Percentiles rank a stretch among this genome's conserved stretches.
Evolutionary conservation across 2,113 vertebrate species (phyloP).

Genomic region (Peromyscus polionotus): DNA sequence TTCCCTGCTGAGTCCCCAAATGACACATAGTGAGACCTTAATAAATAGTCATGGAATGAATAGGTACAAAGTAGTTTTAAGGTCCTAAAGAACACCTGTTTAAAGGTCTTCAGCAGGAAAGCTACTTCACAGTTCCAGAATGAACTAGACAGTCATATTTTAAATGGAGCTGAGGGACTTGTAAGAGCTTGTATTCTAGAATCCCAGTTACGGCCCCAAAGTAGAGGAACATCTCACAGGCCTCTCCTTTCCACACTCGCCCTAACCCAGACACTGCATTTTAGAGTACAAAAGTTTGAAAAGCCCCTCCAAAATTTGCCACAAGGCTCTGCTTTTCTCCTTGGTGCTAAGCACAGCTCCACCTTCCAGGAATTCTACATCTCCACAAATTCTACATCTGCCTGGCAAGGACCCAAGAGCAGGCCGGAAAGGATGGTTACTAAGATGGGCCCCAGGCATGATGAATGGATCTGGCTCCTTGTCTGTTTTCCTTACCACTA

Average conservation of each 20-base stretch:
- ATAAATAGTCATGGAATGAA: neutral
- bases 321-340: neutral
- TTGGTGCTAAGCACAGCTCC: neutral
- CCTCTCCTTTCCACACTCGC: neutral
- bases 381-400: conserved; percentile 25
- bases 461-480: conserved; percentile 6
- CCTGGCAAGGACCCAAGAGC: conserved; percentile 6
- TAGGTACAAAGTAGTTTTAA: neutral
- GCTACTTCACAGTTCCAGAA: neutral
- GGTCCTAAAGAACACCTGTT: neutral
- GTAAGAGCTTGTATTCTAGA: neutral
- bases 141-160: neutral
- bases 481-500: neutral
- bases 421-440: neutral
- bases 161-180: neutral
- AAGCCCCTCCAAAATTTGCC: neutral
- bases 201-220: neutral
- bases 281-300: neutral
- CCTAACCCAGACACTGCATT: neutral
- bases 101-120: conserved; percentile 1
- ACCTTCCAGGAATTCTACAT: neutral
- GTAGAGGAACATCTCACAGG: neutral
- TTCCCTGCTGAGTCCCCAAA: neutral
- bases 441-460: neutral
- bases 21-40: neutral